phyloP scores from a whole-genome alignment of 2,113 vertebrate genomes.

The Otocyon megalotis region DNA sequence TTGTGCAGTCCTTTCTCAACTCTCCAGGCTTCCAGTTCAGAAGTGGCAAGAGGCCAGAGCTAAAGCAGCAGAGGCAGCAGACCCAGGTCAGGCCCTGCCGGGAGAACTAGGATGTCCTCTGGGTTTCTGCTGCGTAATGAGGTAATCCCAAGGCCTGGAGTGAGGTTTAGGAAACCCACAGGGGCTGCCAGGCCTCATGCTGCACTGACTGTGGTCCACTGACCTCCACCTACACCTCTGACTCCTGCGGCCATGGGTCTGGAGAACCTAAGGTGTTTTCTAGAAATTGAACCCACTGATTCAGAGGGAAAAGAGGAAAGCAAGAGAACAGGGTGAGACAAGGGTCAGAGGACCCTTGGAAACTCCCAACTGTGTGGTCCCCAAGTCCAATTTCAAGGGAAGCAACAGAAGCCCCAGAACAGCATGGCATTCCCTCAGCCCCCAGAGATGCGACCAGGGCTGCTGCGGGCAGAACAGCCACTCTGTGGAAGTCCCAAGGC shows the following conservation, averaged over 20 bases:
- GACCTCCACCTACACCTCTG: neutral
- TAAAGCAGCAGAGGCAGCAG: neutral
- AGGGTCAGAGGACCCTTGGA: neutral
- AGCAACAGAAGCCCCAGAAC: neutral
- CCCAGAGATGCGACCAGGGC: neutral
- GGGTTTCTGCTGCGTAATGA: neutral
- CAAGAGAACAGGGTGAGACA: neutral
- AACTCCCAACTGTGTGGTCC: neutral
- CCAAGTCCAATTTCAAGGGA: neutral
- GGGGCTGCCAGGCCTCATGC: neutral
- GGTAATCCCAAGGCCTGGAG: neutral
- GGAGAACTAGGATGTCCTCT: slow-evolving; percentile 3
- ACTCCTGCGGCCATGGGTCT: neutral
- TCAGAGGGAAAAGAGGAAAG: neutral
- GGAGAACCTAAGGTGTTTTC: neutral
- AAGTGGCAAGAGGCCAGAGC: neutral
- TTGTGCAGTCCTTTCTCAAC: neutral
- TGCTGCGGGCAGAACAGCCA: neutral
- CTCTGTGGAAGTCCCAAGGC: neutral
- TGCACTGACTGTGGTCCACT: neutral
- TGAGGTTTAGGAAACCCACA: neutral
- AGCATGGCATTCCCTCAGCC: neutral
- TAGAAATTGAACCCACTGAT: neutral
- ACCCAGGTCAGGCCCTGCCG: neutral
- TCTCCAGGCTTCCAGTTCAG: neutral